Evolutionary conservation across 2,113 vertebrate species (phyloP).

Genomic region (Plotosus lineatus): DNA sequence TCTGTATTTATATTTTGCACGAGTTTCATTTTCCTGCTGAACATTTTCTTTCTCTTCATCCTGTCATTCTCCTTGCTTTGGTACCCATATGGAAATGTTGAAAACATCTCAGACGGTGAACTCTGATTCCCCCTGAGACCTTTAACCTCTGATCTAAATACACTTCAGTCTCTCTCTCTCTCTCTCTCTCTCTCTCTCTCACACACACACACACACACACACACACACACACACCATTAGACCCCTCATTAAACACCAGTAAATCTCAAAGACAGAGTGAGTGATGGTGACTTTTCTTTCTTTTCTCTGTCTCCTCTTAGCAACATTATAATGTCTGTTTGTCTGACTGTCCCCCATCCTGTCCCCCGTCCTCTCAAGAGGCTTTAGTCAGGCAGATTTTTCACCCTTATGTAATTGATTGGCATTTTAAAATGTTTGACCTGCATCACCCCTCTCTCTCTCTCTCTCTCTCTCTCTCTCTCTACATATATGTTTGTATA

Average conservation of each 20-base stretch:
- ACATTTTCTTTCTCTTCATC: background rate
- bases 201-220: slow-evolving; percentile 33
- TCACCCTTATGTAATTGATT: slow-evolving; percentile 12
- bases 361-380: background rate
- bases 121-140: slow-evolving; percentile 41
- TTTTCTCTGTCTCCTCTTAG: background rate
- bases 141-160: slow-evolving; percentile 60
- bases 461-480: background rate
- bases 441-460: background rate
- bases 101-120: slow-evolving; percentile 59
- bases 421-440: background rate
- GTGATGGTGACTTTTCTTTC: background rate
- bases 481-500: too few relatives aligned
- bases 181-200: slow-evolving; percentile 12
- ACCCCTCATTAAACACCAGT: slow-evolving; percentile 70
- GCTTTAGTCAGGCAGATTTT: slow-evolving; percentile 24
- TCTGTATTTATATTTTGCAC: background rate
- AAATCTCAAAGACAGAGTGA: slow-evolving; percentile 60
- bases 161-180: slow-evolving; percentile 40
- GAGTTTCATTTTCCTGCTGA: background rate
- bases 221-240: slow-evolving; percentile 55
- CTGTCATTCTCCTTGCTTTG: background rate
- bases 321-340: too few relatives aligned
- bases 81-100: slow-evolving; percentile 36
- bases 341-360: background rate